A percentile compares a stretch with the other conserved stretches of the same genome.
phyloP scores from a whole-genome alignment of 2,113 vertebrate genomes.

The Xiphophorus couchianus region DNA sequence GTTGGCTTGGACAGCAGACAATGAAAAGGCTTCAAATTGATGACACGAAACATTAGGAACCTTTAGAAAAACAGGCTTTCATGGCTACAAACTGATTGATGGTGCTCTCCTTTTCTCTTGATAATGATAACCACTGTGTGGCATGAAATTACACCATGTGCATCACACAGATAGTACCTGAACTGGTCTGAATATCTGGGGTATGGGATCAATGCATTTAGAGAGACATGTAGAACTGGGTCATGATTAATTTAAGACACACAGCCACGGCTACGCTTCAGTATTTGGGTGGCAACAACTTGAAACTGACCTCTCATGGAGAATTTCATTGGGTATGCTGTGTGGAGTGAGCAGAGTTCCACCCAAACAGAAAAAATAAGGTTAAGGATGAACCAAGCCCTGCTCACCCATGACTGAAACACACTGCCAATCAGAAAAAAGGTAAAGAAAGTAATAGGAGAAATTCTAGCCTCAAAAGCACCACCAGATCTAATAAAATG shows the following conservation, averaged over 20 bases:
- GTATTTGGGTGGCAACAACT: background rate
- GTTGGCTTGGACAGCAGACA: slow-evolving; percentile 39
- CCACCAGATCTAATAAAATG: slow-evolving; percentile 69
- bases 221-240: slow-evolving; percentile 31
- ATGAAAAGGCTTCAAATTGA: slow-evolving; percentile 21
- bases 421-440: slow-evolving; percentile 32
- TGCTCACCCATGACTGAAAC: slow-evolving; percentile 29
- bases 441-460: slow-evolving; percentile 42
- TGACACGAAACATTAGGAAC: slow-evolving; percentile 37
- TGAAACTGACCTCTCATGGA: slow-evolving; percentile 27
- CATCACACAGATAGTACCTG: slow-evolving; percentile 11
- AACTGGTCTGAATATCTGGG: slow-evolving; percentile 8
- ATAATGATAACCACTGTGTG: background rate
- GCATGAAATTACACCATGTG: slow-evolving; percentile 6
- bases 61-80: slow-evolving; percentile 27
- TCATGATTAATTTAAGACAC: slow-evolving; percentile 30
- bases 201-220: slow-evolving; percentile 7
- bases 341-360: background rate
- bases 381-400: slow-evolving; percentile 16
- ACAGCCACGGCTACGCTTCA: background rate
- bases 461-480: slow-evolving; percentile 59
- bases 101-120: slow-evolving; percentile 17
- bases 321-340: slow-evolving; percentile 2
- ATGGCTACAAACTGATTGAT: slow-evolving; percentile 41
- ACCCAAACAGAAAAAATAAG: slow-evolving; percentile 14